Evolutionary conservation across 2,113 vertebrate genomes (phyloP).

Genomic region (Dipodomys ordii): DNA sequence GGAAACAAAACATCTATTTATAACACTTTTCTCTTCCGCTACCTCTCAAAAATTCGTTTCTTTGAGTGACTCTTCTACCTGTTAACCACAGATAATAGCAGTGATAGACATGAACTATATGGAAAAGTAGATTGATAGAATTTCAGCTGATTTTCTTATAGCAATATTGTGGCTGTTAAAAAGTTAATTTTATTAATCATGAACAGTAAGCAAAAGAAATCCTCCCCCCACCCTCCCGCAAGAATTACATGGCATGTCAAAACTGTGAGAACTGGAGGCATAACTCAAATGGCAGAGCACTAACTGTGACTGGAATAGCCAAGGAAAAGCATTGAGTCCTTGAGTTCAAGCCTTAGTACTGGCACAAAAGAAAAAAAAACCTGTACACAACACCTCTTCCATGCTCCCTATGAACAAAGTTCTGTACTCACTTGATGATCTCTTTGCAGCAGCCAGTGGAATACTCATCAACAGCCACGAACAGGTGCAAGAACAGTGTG

Average conservation of each 20-base stretch:
- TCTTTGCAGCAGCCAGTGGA: slow-evolving; percentile 86
- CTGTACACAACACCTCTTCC: background rate
- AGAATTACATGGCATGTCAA: too few species aligned
- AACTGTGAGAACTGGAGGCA: too few species aligned
- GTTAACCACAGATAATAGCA: slow-evolving; percentile 23
- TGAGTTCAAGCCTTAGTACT: too few species aligned
- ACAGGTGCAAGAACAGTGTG: slow-evolving; percentile 94
- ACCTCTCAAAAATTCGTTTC: background rate
- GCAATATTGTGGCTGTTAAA: slow-evolving; percentile 28
- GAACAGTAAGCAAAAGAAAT: slow-evolving; percentile 55
- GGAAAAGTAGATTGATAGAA: background rate
- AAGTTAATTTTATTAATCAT: background rate
- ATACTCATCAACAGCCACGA: slow-evolving; percentile 89
- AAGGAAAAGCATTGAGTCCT: too few species aligned
- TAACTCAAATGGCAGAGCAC: too few species aligned
- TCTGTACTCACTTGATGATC: slow-evolving; percentile 89
- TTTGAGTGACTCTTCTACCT: slow-evolving; percentile 14
- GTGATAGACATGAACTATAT: background rate
- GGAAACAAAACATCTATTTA: slow-evolving; percentile 26
- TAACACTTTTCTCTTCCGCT: background rate
- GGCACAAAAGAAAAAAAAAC: too few species aligned
- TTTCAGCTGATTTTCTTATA: slow-evolving; percentile 22
- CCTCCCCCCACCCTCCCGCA: too few species aligned
- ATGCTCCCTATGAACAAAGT: background rate
- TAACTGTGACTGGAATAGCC: too few species aligned